phyloP scores from a whole-genome alignment of 2,888 invertebrate species.

The Eupithecia dodoneata region DNA sequence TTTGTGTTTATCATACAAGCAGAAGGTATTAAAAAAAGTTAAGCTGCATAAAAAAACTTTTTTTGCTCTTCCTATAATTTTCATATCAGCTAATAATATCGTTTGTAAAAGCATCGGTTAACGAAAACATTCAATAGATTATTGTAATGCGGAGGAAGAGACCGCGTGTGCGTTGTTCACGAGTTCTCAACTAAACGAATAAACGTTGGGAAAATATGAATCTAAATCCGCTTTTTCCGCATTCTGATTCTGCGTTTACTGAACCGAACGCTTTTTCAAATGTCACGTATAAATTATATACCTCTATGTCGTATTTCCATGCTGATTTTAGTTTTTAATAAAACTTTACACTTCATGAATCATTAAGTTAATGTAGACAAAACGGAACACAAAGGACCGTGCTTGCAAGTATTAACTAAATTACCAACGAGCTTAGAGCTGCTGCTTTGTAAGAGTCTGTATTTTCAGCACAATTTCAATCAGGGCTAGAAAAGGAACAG shows the following conservation, averaged over 20 bases:
- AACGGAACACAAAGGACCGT: constrained; percentile 2
- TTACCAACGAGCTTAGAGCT: constrained; percentile 40
- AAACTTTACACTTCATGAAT: not conserved
- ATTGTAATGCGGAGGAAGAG: constrained; percentile 11
- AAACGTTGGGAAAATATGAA: constrained; percentile 53
- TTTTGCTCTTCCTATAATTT: not conserved
- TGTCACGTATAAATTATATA: not conserved
- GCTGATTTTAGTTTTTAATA: not conserved
- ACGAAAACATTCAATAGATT: not conserved
- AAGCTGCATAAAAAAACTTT: not conserved
- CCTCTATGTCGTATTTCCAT: not conserved
- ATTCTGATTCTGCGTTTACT: constrained; percentile 39
- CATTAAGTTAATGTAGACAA: not conserved
- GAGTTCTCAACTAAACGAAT: constrained; percentile 56
- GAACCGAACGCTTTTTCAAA: constrained; percentile 29
- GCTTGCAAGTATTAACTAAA: constrained; percentile 3
- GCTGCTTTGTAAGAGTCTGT: constrained; percentile 26
- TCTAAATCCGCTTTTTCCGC: constrained; percentile 46
- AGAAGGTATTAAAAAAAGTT: not conserved
- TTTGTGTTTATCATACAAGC: not conserved
- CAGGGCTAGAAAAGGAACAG: constrained; percentile 25
- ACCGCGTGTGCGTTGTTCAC: constrained; percentile 52
- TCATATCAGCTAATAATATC: not conserved
- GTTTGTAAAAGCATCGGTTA: not conserved
- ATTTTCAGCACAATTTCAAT: constrained; percentile 22